These are phyloP conservation scores for Zeuzera pyrina DNA, from an alignment of 2,888 invertebrate genomes.

Conservation along the genomic window DNA sequence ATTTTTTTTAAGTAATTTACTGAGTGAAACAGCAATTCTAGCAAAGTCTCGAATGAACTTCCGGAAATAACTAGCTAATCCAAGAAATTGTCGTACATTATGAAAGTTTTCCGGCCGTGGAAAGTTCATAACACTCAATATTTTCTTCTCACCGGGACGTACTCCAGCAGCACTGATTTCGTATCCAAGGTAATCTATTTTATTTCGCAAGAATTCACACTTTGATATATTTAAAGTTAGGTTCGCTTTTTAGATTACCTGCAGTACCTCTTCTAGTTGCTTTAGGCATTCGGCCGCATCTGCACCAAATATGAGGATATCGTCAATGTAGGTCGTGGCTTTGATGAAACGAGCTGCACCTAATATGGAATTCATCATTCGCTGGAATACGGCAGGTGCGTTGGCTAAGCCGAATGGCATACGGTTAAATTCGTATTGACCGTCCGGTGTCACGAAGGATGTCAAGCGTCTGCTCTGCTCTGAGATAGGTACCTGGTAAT, in stretches of 20 bases:
- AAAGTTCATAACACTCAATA: constrained; percentile 21
- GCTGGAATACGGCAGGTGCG: constrained; percentile 1
- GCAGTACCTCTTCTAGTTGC: constrained; percentile 8
- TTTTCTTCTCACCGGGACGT: constrained; percentile 21
- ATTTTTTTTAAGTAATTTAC: too few relatives aligned
- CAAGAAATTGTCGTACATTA: constrained; percentile 24
- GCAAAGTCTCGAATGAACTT: too few relatives aligned
- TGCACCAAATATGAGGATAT: too few relatives aligned
- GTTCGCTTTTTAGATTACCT: constrained; percentile 13
- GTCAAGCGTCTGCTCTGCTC: too few relatives aligned
- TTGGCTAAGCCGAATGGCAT: too few relatives aligned
- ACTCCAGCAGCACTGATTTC: constrained; percentile 17
- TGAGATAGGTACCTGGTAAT: constrained; percentile 7
- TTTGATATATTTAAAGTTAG: constrained; percentile 24
- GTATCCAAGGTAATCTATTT: too few relatives aligned
- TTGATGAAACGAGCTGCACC: constrained; percentile 5
- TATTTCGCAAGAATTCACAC: constrained; percentile 23
- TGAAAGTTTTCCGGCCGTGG: constrained; percentile 22
- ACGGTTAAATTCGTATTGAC: too few relatives aligned
- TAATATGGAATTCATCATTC: constrained; percentile 1
- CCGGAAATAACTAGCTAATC: too few relatives aligned
- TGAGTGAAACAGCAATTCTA: too few relatives aligned
- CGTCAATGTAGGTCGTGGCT: constrained; percentile 12
- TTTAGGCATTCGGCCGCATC: too few relatives aligned
- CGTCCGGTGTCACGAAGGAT: too few relatives aligned